These are phyloP conservation scores for Rhea pennata DNA, from an alignment of 2,113 vertebrate genomes.

Conservation along the genomic window DNA sequence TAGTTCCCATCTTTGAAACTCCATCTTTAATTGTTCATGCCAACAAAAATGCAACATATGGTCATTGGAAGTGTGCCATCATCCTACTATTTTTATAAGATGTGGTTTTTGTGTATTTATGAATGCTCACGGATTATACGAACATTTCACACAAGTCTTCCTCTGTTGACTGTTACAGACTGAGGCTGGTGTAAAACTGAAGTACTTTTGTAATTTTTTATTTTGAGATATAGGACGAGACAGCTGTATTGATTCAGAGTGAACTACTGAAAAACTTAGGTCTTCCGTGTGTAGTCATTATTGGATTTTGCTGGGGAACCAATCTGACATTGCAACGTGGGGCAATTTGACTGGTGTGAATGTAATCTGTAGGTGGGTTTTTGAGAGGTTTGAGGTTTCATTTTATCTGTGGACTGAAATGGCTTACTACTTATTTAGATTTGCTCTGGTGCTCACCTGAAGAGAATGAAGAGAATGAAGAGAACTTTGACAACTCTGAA, in stretches of 20 bases:
- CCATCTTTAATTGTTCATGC: neutral
- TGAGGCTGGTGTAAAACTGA: neutral
- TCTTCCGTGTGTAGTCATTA: neutral
- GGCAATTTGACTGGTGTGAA: neutral
- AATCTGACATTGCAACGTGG: neutral
- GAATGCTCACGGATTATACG: neutral
- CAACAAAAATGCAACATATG: rapidly evolving
- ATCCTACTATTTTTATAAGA: no score
- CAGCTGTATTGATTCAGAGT: neutral
- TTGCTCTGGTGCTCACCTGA: neutral
- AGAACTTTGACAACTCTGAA: neutral
- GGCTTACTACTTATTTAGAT: neutral
- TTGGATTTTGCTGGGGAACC: neutral
- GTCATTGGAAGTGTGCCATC: neutral
- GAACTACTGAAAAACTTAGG: neutral
- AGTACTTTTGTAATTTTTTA: neutral
- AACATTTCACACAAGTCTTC: neutral
- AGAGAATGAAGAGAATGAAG: no score
- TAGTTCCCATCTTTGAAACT: neutral
- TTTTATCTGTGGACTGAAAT: neutral
- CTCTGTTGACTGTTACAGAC: neutral
- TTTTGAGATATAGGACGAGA: neutral
- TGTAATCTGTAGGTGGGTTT: neutral
- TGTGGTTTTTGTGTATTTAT: neutral
- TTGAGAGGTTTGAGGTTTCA: neutral